These are phyloP conservation scores for Trilocha varians DNA, from an alignment of 2,888 invertebrate genomes.

Conservation along the genomic window DNA sequence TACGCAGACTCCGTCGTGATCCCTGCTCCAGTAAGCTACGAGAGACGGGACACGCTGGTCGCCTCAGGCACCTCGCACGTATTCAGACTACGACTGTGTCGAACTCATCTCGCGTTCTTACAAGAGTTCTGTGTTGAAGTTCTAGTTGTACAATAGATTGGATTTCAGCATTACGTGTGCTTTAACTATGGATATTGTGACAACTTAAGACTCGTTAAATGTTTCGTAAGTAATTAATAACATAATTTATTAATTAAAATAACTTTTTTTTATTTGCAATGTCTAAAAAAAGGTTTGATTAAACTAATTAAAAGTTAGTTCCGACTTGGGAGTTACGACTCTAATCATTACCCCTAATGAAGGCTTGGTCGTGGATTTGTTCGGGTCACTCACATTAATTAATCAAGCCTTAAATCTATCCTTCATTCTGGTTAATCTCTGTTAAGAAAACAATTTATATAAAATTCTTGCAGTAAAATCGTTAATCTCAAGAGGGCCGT, in stretches of 20 bases:
- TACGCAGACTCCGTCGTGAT: slow-evolving; percentile 71
- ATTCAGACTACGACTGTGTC: slow-evolving; percentile 25
- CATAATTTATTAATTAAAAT: too few relatives aligned
- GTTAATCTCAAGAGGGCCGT: too few relatives aligned
- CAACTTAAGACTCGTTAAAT: slow-evolving; percentile 35
- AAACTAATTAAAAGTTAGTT: too few relatives aligned
- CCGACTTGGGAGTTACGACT: neutral
- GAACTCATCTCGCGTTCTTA: slow-evolving; percentile 30
- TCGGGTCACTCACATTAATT: slow-evolving; percentile 25
- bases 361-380: slow-evolving; percentile 19
- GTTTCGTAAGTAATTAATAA: slow-evolving; percentile 47
- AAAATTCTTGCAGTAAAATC: too few relatives aligned
- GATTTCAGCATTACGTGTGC: slow-evolving; percentile 36
- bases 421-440: too few relatives aligned
- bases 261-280: too few relatives aligned
- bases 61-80: slow-evolving; percentile 30
- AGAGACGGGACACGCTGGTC: slow-evolving; percentile 50
- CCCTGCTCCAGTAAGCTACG: slow-evolving; percentile 62
- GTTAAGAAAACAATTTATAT: too few relatives aligned
- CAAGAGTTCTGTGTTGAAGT: slow-evolving; percentile 38
- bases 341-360: slow-evolving; percentile 23
- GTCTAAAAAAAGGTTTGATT: too few relatives aligned
- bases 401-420: slow-evolving; percentile 21
- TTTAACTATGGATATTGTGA: slow-evolving; percentile 42
- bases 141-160: slow-evolving; percentile 28